Percentiles rank a stretch among this genome's conserved stretches.
phyloP scores from a whole-genome alignment of 2,797 vertebrate genomes.

The Benthosema pterotum region DNA sequence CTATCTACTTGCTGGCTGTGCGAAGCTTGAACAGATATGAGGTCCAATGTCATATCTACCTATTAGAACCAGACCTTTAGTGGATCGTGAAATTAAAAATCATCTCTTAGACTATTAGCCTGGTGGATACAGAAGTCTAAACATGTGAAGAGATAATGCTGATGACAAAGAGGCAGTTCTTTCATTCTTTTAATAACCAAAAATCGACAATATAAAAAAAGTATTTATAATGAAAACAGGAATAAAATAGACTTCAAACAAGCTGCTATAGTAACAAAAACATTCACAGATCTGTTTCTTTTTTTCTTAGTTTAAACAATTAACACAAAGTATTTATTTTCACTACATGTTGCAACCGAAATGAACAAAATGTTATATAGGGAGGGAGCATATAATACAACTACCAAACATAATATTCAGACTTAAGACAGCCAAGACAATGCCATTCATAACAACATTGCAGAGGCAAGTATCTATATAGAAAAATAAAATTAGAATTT shows the following conservation, averaged over 20 bases:
- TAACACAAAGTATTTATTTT: conserved; percentile 48
- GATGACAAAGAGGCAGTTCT: conserved; percentile 18
- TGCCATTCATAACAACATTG: conserved; percentile 31
- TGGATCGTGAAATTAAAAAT: too few species aligned
- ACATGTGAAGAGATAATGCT: not conserved
- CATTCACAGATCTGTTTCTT: conserved; percentile 50
- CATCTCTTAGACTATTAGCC: not conserved
- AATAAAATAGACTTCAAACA: conserved; percentile 55
- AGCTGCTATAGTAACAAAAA: conserved; percentile 63
- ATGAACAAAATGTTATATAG: conserved; percentile 22
- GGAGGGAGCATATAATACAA: conserved; percentile 20
- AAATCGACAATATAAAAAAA: conserved; percentile 58
- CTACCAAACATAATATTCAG: conserved; percentile 43
- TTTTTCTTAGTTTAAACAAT: conserved; percentile 23
- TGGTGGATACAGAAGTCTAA: not conserved
- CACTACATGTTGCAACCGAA: conserved; percentile 56
- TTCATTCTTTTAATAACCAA: conserved; percentile 73
- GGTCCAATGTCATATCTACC: too few species aligned
- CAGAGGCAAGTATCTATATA: conserved; percentile 23
- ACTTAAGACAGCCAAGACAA: conserved; percentile 43
- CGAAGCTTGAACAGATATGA: too few species aligned
- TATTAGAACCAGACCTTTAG: too few species aligned
- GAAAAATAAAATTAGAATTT: conserved; percentile 20
- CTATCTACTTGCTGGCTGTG: too few species aligned
- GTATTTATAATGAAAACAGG: conserved; percentile 37